Evolutionary conservation across 2,113 vertebrate genomes (phyloP).

Genomic region (Lathamus discolor): DNA sequence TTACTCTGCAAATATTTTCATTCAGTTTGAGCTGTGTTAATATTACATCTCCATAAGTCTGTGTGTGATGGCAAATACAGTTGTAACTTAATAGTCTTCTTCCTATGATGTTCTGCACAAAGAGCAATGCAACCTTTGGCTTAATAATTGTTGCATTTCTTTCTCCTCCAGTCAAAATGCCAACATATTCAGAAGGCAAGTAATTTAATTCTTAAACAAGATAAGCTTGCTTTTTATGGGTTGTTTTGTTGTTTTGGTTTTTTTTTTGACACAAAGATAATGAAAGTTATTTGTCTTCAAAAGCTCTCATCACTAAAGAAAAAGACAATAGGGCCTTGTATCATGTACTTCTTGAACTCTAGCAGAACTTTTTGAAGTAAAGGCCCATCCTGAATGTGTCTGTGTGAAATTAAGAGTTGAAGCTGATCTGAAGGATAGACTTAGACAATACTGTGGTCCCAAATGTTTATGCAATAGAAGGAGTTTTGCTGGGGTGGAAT

Average conservation of each 20-base stretch:
- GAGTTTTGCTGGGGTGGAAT: background rate
- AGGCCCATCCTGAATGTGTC: background rate
- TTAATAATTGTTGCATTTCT: background rate
- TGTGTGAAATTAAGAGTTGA: background rate
- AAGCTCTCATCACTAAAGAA: background rate
- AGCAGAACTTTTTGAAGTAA: background rate
- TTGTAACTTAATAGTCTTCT: background rate
- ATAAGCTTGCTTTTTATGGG: background rate
- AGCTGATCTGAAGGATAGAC: background rate
- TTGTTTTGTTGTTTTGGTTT: too few relatives aligned
- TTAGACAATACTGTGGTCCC: too few relatives aligned
- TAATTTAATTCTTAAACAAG: background rate
- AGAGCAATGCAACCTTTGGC: background rate
- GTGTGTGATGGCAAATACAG: background rate
- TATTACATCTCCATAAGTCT: background rate
- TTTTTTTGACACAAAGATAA: background rate
- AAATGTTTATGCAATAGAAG: background rate
- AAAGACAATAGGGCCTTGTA: background rate
- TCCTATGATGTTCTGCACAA: background rate
- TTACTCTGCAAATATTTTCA: background rate
- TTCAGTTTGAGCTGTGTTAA: background rate
- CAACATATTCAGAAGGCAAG: background rate
- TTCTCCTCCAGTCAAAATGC: background rate
- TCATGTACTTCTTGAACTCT: background rate
- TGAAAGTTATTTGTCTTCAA: background rate